Evolutionary conservation across 2,113 vertebrate species (phyloP).

Genomic region (Clarias macrocephalus): DNA sequence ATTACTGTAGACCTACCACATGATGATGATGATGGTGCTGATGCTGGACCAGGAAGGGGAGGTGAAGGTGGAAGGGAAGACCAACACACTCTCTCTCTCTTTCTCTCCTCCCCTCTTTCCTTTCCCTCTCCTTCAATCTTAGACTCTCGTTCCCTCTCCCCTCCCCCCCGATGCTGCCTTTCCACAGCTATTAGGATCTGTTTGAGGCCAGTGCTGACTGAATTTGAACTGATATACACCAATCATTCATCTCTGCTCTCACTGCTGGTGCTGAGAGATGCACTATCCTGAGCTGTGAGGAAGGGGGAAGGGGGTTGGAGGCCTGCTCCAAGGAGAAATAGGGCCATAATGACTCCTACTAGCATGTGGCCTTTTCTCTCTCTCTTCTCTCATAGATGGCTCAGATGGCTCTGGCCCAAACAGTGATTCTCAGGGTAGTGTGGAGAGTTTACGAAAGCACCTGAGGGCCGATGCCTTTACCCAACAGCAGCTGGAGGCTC

Average conservation of each 20-base stretch:
- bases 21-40: conserved; percentile 78
- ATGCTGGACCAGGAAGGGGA: conserved; percentile 65
- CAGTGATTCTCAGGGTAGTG: conserved; percentile 97
- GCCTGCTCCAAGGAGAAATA: conserved; percentile 40
- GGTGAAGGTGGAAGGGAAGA: conserved; percentile 52
- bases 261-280: conserved; percentile 51
- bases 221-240: conserved; percentile 59
- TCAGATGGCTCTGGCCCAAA: conserved; percentile 96
- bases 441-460: conserved; percentile 99
- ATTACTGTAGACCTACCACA: conserved; percentile 76
- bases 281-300: conserved; percentile 49
- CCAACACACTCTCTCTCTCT: conserved; percentile 50
- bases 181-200: conserved; percentile 55
- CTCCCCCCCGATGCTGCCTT: conserved; percentile 40
- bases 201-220: conserved; percentile 55
- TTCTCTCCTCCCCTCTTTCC: conserved; percentile 39
- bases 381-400: conserved; percentile 85
- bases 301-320: conserved; percentile 31
- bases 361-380: conserved; percentile 65
- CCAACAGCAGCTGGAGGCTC: conserved; percentile 95
- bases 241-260: conserved; percentile 52
- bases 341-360: conserved; percentile 56
- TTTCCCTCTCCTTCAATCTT: conserved; percentile 38
- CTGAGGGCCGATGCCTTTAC: conserved; percentile 97
- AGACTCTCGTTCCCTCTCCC: conserved; percentile 9